Base-by-base conservation (phyloP, 2,797 vertebrate genomes). In the Xiphophorus birchmanni region DNA sequence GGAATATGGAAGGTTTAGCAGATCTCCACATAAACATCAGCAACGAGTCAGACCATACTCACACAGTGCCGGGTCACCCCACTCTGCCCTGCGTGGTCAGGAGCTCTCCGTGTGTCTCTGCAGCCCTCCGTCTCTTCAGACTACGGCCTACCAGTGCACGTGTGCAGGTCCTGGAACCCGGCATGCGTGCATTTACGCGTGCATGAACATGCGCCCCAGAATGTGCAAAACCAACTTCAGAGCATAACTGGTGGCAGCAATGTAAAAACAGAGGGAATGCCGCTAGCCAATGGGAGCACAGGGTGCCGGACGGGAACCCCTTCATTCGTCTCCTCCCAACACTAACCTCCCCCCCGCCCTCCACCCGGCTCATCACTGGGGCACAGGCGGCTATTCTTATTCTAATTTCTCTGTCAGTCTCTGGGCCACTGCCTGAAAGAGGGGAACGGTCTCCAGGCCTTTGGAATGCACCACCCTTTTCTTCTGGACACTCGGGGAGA, bases 361-460 rank as follows among this genome's bases (percentile, higher is more conserved):
- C 13, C 6, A 4, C 29, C 84, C 80, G 74, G 87, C 90, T 90
- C 83, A 85, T 93, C 94, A 94, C 90, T 81, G 85, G 91, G 90
- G 93, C 93, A 90, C 88, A 90, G 93, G 92, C 52, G 95, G 90
- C 91, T 86, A 97, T 97, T 97, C 96, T 97, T 96, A 98, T 98
- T 97, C 96, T 97, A 98, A 98, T 97, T 92, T 87, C 85, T 87
- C 95, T 95, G 96, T 96, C 96, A 96, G 95, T 96, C 95, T 94
- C 84, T 81, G 92, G 93, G 92, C 92, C 90, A 82, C 91, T 89
- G 92, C 89, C 90, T 96, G 94, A 96, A 97, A 97, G 96, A 96
- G 95, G 94, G 91, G 94, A 93, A 90, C 77, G 88, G 90, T 92
- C 89, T 94, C 90, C 88, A 90, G 84, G 93, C 90, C 84, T 82